Evolutionary conservation across 2,797 vertebrate genomes (phyloP).

Genomic region (Falco novaeseelandiae): DNA sequence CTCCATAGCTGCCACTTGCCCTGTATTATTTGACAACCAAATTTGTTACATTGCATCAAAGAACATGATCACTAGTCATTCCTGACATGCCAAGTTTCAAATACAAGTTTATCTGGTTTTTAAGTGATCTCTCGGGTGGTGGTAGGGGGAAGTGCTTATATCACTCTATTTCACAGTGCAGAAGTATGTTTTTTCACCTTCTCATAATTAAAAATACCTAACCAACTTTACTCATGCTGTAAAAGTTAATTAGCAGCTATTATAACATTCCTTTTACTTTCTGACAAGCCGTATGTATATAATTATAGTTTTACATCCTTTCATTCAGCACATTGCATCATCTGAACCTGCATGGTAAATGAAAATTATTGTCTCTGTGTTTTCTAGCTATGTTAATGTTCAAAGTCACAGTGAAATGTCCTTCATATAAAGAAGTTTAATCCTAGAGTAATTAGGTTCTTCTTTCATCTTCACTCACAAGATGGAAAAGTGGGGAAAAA

Average conservation of each 20-base stretch:
- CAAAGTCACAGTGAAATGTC: conserved; percentile 21
- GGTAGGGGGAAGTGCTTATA: background rate
- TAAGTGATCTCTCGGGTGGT: background rate
- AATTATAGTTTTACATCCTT: conserved; percentile 51
- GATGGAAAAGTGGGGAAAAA: background rate
- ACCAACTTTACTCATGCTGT: background rate
- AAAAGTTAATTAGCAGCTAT: conserved; percentile 53
- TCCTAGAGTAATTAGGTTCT: conserved; percentile 43
- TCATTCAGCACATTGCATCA: conserved; percentile 22
- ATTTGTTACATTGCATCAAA: background rate
- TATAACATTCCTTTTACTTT: conserved; percentile 42
- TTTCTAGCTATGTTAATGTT: conserved; percentile 34
- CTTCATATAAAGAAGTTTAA: conserved; percentile 54
- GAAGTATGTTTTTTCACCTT: background rate
- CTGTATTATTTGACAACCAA: background rate
- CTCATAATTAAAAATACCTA: conserved; percentile 9
- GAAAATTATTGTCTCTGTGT: conserved; percentile 47
- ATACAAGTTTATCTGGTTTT: background rate
- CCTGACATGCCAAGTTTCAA: background rate
- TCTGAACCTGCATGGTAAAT: conserved; percentile 24
- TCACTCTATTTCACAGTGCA: background rate
- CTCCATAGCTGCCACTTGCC: background rate
- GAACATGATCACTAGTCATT: background rate
- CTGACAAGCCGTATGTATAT: background rate
- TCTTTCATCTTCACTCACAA: conserved; percentile 63